Base-by-base conservation (phyloP, 2,888 invertebrate genomes). In the Pheosia tremula region DNA sequence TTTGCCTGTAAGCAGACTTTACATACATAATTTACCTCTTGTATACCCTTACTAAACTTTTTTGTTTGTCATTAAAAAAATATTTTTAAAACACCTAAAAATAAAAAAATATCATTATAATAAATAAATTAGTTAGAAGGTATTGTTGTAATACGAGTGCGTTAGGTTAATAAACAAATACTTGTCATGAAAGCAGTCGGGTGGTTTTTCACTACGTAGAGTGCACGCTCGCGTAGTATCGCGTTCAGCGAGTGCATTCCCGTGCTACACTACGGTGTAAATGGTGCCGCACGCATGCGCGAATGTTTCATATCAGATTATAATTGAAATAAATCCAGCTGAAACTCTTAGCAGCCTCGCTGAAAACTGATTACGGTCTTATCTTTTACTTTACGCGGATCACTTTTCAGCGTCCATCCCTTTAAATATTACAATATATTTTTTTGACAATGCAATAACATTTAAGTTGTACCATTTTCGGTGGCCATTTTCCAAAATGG, bases 301-400 rank as follows among this genome's bases (percentile, higher is more conserved):
- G 9, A 3, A 63, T 24, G 52, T 49, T 58, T 74, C 80, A 77
- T 84, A 87, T 88, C 78, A 82, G 83, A 87, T 90, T 87, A 89
- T 92, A 92, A 92, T 93, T 93, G 93, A 93, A 91, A 92, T 92
- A 93, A 92, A 91, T 91, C 86, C 85, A 82, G 80, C 79, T 83
- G 76, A 79, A 87, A 87, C 81, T 86, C 84, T 78, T 82, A 77
- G 70, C 81, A 82, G 84, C 84, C 81, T 82, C 82, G 75, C 75
- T 78, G 83, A 82, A 82, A 88, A 87, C 85, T 85, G 83, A 89
- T 89, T 86, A 87, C 80, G 77, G 75, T 79, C 80, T 83, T 86
- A 88, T 86, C 85, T 86, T 79, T 79, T 82, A 80, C 73, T 77
- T 76, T 71, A 78, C 69, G 67, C 66, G 70, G 68, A 72, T 73